Percentiles rank a stretch among this genome's conserved stretches.
Conservation (phyloP, 2,797 vertebrate species). For the Carduelis carduelis region DNA sequence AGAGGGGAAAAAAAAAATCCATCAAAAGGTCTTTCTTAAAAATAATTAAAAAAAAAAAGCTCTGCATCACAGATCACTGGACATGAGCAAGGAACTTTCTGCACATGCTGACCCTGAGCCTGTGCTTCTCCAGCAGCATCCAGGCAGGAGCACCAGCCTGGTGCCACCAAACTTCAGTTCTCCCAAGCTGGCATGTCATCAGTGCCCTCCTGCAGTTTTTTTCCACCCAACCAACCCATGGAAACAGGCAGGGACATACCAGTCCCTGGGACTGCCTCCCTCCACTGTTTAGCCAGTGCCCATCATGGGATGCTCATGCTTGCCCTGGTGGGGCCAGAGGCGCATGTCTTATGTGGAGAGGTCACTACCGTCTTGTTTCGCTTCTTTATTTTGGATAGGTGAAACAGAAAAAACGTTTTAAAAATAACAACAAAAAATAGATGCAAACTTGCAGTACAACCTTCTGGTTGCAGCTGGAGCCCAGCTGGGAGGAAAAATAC, state of each 20-base stretch:
- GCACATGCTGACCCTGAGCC: fast-evolving
- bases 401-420: not conserved
- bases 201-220: not conserved
- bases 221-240: not conserved
- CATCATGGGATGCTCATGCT: not conserved
- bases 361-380: not conserved
- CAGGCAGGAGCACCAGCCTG: not conserved
- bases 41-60: not conserved
- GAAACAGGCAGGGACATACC: fast-evolving
- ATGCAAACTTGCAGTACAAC: not conserved
- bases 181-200: fast-evolving
- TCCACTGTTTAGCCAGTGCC: not conserved
- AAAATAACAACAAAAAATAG: not conserved
- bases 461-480: constrained; percentile 67
- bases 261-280: not conserved
- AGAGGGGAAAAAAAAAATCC: constrained; percentile 13
- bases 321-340: not conserved
- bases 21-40: not conserved
- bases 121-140: not conserved
- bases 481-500: constrained; percentile 70
- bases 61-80: not conserved
- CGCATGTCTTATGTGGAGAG: fast-evolving
- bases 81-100: not conserved
- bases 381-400: constrained; percentile 35
- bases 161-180: not conserved